phyloP scores from a whole-genome alignment of 92 coral and sea anemone genomes.

The Porites rus region DNA sequence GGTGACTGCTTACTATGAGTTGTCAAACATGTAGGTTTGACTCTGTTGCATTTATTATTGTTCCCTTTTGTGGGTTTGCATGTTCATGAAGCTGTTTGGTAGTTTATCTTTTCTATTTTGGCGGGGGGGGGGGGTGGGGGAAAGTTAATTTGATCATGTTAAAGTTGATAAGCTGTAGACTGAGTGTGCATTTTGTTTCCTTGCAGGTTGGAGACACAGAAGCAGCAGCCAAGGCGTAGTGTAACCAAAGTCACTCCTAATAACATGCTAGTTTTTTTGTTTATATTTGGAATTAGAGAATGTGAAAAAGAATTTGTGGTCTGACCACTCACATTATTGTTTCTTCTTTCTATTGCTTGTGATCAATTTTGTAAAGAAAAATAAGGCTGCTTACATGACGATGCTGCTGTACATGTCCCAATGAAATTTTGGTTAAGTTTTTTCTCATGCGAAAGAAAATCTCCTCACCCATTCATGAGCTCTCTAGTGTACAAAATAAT shows the following conservation, averaged over 20 bases:
- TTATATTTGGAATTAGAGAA: slow-evolving; percentile 5
- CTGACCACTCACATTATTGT: slow-evolving; percentile 34
- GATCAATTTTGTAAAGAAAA: slow-evolving; percentile 21
- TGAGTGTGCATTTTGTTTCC: background rate
- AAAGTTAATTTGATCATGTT: background rate
- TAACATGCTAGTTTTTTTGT: slow-evolving; percentile 1
- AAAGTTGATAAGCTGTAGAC: background rate
- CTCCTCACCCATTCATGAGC: background rate
- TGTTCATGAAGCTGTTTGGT: too few relatives aligned
- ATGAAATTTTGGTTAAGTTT: slow-evolving; percentile 19
- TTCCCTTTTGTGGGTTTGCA: too few relatives aligned
- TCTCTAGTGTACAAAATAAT: slow-evolving; percentile 9
- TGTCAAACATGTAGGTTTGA: too few relatives aligned
- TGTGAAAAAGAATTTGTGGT: slow-evolving; percentile 24
- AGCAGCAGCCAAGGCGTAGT: slow-evolving; percentile 35
- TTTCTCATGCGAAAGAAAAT: slow-evolving; percentile 1
- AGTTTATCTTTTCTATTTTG: too few relatives aligned
- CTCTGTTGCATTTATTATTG: too few relatives aligned
- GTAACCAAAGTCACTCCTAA: background rate
- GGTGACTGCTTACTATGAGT: too few relatives aligned
- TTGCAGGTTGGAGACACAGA: slow-evolving; percentile 14
- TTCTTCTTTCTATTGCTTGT: background rate
- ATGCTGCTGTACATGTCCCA: background rate
- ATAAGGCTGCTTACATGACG: background rate
- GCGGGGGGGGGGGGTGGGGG: too few relatives aligned